A percentile compares a stretch with the other conserved stretches of the same genome.
Conservation (phyloP, 2,888 invertebrate species). For the Operophtera brumata region DNA sequence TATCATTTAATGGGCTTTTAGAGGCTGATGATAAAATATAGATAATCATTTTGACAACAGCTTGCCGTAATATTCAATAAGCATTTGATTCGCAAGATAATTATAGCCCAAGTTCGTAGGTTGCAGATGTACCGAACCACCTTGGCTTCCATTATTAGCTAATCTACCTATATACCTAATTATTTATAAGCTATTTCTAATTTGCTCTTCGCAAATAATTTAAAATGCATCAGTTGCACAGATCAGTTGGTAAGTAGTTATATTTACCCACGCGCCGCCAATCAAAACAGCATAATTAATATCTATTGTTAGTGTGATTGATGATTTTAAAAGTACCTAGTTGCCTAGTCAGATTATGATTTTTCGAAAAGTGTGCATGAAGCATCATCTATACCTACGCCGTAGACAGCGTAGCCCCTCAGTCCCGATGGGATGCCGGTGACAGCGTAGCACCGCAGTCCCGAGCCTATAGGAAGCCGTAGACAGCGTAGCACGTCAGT, state of each 20-base stretch:
- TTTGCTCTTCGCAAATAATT: neutral
- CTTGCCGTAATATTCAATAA: neutral
- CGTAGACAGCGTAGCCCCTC: too few relatives aligned
- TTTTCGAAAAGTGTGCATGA: too few relatives aligned
- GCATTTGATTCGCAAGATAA: neutral
- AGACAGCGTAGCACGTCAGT: too few relatives aligned
- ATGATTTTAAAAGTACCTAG: neutral
- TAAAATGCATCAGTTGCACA: conserved; percentile 2
- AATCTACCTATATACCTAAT: conserved; percentile 5
- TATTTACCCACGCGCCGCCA: conserved; percentile 1
- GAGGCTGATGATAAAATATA: too few relatives aligned
- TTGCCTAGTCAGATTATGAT: neutral
- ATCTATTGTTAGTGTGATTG: conserved; percentile 9
- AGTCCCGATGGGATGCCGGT: too few relatives aligned
- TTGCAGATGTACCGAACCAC: conserved; percentile 13
- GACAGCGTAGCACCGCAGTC: too few relatives aligned
- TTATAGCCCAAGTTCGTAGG: conserved; percentile 3
- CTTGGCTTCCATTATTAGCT: conserved; percentile 15
- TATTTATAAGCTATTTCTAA: neutral
- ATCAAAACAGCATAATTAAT: conserved; percentile 5
- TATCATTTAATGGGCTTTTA: too few relatives aligned
- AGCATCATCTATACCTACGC: too few relatives aligned
- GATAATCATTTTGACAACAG: too few relatives aligned
- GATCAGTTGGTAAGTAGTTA: neutral
- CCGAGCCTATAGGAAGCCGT: too few relatives aligned